These are phyloP conservation scores for Dendrocincla fuliginosa DNA, from an alignment of 2,797 vertebrate species.

Conservation along the genomic window DNA sequence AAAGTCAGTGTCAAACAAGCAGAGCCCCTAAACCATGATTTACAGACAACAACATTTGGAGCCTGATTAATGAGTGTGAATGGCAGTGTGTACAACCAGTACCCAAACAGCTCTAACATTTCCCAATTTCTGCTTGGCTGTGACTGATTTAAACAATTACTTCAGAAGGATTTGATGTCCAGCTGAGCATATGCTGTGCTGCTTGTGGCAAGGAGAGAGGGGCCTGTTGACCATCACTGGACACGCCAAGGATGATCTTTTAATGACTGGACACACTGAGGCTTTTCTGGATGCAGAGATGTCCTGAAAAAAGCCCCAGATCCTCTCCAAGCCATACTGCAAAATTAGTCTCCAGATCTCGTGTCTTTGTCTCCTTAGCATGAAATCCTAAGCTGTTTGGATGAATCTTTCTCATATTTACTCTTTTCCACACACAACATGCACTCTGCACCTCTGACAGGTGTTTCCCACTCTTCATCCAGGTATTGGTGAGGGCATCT, in stretches of 20 bases:
- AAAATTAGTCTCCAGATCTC: background rate
- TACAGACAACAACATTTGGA: background rate
- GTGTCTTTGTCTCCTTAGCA: background rate
- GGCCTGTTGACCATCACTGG: background rate
- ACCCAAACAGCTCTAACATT: background rate
- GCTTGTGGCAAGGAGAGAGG: background rate
- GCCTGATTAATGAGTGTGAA: background rate
- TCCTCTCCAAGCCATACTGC: background rate
- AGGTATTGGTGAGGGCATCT: background rate
- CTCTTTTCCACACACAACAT: background rate
- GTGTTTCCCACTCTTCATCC: accelerated
- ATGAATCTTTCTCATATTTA: background rate
- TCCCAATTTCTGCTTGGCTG: background rate
- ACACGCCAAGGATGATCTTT: accelerated
- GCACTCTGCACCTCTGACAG: background rate
- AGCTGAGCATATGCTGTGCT: background rate
- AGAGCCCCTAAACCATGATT: background rate
- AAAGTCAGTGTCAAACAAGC: background rate
- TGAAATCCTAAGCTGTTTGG: background rate
- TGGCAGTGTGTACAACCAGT: background rate
- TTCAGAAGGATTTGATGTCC: background rate
- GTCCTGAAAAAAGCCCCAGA: background rate
- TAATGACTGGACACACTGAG: accelerated
- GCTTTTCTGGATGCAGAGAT: background rate
- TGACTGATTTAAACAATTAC: background rate